Conservation (phyloP, 2,888 invertebrate genomes). For the Sarcophaga carnaria region DNA sequence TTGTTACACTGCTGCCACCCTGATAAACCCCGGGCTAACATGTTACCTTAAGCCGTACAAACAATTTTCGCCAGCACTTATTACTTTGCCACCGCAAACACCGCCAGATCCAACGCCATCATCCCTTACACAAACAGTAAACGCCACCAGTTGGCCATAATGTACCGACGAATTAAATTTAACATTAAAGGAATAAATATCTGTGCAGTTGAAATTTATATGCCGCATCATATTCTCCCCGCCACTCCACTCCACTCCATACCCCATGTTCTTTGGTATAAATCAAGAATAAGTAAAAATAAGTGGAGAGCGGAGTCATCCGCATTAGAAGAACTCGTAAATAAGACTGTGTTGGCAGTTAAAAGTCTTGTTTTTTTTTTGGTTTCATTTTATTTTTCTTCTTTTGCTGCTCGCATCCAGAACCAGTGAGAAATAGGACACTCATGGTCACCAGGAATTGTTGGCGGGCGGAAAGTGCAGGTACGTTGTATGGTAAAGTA, state of each 20-base stretch:
- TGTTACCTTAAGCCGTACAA: conserved; percentile 17
- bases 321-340: conserved; percentile 36
- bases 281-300: too few species aligned
- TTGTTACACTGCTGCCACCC: conserved; percentile 20
- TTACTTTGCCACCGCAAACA: not conserved
- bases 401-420: not conserved
- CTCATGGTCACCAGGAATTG: conserved; percentile 45
- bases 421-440: conserved; percentile 57
- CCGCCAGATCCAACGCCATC: too few species aligned
- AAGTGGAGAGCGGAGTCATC: too few species aligned
- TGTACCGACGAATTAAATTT: not conserved
- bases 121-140: conserved; percentile 2
- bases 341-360: conserved; percentile 50
- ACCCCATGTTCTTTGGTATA: too few species aligned
- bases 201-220: conserved; percentile 56
- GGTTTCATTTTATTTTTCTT: conserved; percentile 29
- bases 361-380: conserved; percentile 49
- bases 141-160: too few species aligned
- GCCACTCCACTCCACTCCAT: not conserved
- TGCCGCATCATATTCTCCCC: conserved; percentile 50
- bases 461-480: not conserved
- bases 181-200: conserved; percentile 37
- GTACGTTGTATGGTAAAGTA: conserved; percentile 15
- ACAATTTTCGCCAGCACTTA: conserved; percentile 23
- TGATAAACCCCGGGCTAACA: not conserved